phyloP scores from a whole-genome alignment of 2,888 invertebrate species.

The Atherix ibis region DNA sequence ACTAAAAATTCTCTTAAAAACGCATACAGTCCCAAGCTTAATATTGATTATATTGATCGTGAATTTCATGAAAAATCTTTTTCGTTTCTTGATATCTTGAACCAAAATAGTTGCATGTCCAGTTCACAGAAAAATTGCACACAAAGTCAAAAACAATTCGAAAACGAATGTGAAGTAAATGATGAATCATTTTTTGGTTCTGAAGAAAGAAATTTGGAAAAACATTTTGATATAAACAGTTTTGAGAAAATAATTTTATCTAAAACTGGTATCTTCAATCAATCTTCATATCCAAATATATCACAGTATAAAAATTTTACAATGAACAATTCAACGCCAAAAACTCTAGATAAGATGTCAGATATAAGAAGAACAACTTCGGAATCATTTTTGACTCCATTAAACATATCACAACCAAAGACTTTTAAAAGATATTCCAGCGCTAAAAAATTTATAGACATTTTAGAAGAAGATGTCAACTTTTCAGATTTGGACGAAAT shows the following conservation, averaged over 20 bases:
- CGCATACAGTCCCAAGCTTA: neutral
- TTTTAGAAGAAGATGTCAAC: constrained; percentile 14
- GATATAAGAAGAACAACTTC: constrained; percentile 15
- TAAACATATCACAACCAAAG: constrained; percentile 1
- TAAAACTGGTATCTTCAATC: no score
- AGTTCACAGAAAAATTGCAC: neutral
- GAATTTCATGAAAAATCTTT: no score
- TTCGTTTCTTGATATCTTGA: no score
- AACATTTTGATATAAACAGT: neutral
- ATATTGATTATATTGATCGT: neutral
- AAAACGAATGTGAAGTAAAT: neutral
- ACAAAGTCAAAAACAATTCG: neutral
- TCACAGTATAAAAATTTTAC: constrained; percentile 8
- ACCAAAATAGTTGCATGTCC: no score
- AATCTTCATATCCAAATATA: neutral
- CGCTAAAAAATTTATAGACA: constrained; percentile 12
- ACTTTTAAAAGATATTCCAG: constrained; percentile 15
- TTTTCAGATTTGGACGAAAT: constrained; percentile 21
- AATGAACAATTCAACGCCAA: no score
- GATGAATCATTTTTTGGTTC: neutral
- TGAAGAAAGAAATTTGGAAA: neutral
- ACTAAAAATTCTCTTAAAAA: neutral
- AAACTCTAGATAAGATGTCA: no score
- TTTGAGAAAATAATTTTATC: no score
- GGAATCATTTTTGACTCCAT: constrained; percentile 19